These are phyloP conservation scores for Notarius lentiginosus DNA, from an alignment of 2,113 vertebrate species.

Conservation along the genomic window DNA sequence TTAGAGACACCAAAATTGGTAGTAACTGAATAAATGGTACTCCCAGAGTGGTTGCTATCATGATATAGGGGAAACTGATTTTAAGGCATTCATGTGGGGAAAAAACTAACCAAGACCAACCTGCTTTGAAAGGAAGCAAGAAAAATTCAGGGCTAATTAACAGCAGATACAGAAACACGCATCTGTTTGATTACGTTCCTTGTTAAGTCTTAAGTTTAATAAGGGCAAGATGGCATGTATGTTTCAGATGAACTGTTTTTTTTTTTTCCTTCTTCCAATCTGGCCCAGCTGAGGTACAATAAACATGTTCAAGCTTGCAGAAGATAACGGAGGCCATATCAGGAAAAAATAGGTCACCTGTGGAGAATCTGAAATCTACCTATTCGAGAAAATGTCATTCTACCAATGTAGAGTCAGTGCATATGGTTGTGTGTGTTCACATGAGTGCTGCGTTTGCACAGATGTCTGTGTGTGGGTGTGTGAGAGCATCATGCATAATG, in stretches of 20 bases:
- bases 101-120: background rate
- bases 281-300: background rate
- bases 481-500: background rate
- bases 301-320: background rate
- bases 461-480: background rate
- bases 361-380: background rate
- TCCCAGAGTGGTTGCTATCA: background rate
- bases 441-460: background rate
- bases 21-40: background rate
- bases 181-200: slow-evolving; percentile 1
- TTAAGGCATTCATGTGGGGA: background rate
- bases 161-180: background rate
- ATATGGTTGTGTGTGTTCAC: background rate
- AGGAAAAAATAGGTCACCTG: background rate
- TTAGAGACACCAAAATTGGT: background rate
- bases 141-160: background rate
- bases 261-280: background rate
- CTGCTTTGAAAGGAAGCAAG: background rate
- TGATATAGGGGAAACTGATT: background rate
- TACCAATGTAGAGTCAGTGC: background rate
- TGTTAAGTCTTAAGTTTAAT: slow-evolving; percentile 15
- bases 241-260: background rate
- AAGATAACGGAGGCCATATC: background rate
- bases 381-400: background rate
- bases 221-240: background rate